These are phyloP conservation scores for Parauchenoglanis punctatus DNA, from an alignment of 2,797 vertebrate species.

Conservation along the genomic window DNA sequence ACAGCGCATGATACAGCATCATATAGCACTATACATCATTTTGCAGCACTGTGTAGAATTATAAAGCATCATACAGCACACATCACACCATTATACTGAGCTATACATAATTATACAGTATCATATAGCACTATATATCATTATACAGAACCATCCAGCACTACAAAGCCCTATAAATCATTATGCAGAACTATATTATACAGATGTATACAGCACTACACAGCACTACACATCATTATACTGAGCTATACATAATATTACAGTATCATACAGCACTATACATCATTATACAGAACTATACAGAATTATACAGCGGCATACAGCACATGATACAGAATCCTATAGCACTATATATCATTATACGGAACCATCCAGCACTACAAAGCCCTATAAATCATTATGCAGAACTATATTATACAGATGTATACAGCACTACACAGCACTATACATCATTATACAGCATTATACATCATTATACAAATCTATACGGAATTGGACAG, in stretches of 20 bases:
- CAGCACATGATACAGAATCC: background rate
- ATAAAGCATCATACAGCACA: background rate
- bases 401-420: no score
- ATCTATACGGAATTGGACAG: background rate
- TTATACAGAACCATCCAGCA: background rate
- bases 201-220: background rate
- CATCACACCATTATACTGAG: background rate
- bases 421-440: background rate
- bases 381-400: background rate
- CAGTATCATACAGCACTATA: background rate
- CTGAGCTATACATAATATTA: no score
- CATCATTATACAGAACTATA: background rate
- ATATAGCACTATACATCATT: background rate
- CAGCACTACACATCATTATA: background rate
- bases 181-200: background rate
- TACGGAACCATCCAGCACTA: background rate
- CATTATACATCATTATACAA: background rate
- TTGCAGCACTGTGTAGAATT: background rate
- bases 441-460: background rate
- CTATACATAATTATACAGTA: background rate
- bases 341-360: background rate
- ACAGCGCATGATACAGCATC: background rate
- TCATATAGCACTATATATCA: background rate
- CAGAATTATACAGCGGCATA: background rate
- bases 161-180: background rate